These are phyloP conservation scores for Heterotilapia buettikoferi DNA, from an alignment of 2,113 vertebrate species.

Conservation along the genomic window DNA sequence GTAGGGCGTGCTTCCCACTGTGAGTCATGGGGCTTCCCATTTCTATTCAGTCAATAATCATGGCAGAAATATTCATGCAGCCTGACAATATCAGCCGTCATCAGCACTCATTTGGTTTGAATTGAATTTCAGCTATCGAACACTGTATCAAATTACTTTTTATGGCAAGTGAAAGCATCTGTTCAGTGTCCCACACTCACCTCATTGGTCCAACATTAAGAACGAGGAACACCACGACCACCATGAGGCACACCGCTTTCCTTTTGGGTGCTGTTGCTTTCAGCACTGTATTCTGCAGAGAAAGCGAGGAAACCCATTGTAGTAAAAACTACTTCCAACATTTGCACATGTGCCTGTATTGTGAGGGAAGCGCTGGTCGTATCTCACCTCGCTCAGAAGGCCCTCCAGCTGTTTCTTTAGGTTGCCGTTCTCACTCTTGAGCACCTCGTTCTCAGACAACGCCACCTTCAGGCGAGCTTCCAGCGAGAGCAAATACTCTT, in stretches of 20 bases:
- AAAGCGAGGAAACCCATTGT: not conserved
- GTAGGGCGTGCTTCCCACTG: not conserved
- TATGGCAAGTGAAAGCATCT: not conserved
- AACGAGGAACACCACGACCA: conserved; percentile 80
- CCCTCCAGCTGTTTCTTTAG: conserved; percentile 88
- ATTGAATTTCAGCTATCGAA: not conserved
- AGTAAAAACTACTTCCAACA: not conserved
- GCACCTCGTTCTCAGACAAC: conserved; percentile 82
- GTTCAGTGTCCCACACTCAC: conserved; percentile 62
- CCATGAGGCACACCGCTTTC: conserved; percentile 87
- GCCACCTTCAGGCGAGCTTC: conserved; percentile 84
- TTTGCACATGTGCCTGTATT: not conserved
- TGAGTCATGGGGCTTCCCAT: conserved; percentile 48
- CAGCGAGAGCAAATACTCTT: conserved; percentile 87
- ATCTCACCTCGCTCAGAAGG: conserved; percentile 80
- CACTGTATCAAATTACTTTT: not conserved
- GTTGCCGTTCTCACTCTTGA: conserved; percentile 87
- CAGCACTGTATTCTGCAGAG: conserved; percentile 80
- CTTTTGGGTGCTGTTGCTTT: conserved; percentile 84
- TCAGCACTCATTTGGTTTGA: not conserved
- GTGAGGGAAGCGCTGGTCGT: not conserved
- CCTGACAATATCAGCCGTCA: not conserved
- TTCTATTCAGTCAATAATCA: not conserved
- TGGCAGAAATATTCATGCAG: not conserved
- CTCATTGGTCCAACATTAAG: conserved; percentile 81